These are phyloP conservation scores for Ennomos quercinarius DNA, from an alignment of 2,888 invertebrate species.

Conservation along the genomic window DNA sequence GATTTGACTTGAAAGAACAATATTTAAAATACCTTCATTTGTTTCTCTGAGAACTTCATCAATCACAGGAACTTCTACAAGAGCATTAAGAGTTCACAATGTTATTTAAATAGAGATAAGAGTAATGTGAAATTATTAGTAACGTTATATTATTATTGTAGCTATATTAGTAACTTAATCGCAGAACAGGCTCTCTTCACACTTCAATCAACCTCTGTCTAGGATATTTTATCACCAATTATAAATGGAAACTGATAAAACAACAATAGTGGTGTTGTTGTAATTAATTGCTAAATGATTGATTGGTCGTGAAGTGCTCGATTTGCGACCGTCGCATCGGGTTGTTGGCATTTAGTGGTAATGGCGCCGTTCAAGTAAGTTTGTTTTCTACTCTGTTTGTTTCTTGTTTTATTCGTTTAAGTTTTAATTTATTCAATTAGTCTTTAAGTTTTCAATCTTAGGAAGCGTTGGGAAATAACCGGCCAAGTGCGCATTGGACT, in stretches of 20 bases:
- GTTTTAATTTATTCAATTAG: too few species aligned
- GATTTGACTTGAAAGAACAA: too few species aligned
- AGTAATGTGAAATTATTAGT: background rate
- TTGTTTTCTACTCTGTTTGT: background rate
- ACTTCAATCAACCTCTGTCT: slow-evolving; percentile 43
- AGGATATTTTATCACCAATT: slow-evolving; percentile 39
- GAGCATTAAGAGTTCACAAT: too few species aligned
- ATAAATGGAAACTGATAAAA: slow-evolving; percentile 45
- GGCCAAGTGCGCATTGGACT: too few species aligned
- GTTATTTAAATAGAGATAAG: too few species aligned
- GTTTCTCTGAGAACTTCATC: too few species aligned
- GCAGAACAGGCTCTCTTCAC: slow-evolving; percentile 36
- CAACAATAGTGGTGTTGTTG: slow-evolving; percentile 52
- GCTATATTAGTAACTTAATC: slow-evolving; percentile 19
- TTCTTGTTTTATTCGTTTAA: too few species aligned
- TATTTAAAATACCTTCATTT: too few species aligned
- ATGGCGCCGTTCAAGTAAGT: slow-evolving; percentile 24
- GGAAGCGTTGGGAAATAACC: too few species aligned
- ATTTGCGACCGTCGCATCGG: slow-evolving; percentile 31
- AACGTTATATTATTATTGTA: background rate
- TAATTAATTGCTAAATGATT: slow-evolving; percentile 59
- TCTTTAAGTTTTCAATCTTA: too few species aligned
- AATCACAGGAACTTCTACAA: too few species aligned
- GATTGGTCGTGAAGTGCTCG: slow-evolving; percentile 43
- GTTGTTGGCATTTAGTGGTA: slow-evolving; percentile 37